Conservation (phyloP, 2,797 vertebrate genomes). For the Acanthurus leucopareius region DNA sequence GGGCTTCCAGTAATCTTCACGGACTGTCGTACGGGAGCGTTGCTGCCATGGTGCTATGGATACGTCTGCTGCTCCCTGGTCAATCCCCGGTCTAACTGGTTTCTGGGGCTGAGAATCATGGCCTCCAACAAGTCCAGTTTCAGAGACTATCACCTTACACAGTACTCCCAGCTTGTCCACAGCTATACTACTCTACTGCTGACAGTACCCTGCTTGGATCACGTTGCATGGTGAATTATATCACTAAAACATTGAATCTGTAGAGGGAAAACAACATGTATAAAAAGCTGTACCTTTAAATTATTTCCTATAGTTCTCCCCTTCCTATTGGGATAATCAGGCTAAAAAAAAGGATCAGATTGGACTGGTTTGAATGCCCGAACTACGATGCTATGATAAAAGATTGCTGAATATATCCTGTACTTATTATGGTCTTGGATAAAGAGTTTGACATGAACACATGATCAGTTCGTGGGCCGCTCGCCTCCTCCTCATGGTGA, state of each 20-base stretch:
- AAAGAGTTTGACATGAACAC: slow-evolving; percentile 53
- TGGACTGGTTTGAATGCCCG: slow-evolving; percentile 54
- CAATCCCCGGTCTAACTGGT: slow-evolving; percentile 44
- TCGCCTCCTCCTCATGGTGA: slow-evolving; percentile 73
- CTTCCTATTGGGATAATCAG: slow-evolving; percentile 39
- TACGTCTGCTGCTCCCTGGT: slow-evolving; percentile 61
- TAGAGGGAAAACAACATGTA: slow-evolving; percentile 44
- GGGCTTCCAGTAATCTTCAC: slow-evolving; percentile 77
- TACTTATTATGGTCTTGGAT: slow-evolving; percentile 50
- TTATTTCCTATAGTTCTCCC: slow-evolving; percentile 42
- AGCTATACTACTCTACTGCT: slow-evolving; percentile 54
- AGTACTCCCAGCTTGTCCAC: slow-evolving; percentile 56
- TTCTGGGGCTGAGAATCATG: slow-evolving; percentile 45
- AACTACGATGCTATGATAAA: slow-evolving; percentile 42
- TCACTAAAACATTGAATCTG: slow-evolving; percentile 59
- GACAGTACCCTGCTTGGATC: slow-evolving; percentile 71
- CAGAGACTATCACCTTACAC: slow-evolving; percentile 49
- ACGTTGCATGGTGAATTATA: slow-evolving; percentile 78
- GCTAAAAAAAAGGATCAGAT: slow-evolving; percentile 39
- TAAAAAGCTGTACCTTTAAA: slow-evolving; percentile 52
- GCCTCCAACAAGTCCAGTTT: slow-evolving; percentile 48
- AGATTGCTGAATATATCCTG: slow-evolving; percentile 51
- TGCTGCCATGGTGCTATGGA: slow-evolving; percentile 80
- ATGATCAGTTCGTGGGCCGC: slow-evolving; percentile 43
- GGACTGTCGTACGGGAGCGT: slow-evolving; percentile 54